Evolutionary conservation across 2,797 vertebrate species (phyloP), one percentile per base, ranked within the genome.

Genomic region (Phalloptychus januarius): DNA sequence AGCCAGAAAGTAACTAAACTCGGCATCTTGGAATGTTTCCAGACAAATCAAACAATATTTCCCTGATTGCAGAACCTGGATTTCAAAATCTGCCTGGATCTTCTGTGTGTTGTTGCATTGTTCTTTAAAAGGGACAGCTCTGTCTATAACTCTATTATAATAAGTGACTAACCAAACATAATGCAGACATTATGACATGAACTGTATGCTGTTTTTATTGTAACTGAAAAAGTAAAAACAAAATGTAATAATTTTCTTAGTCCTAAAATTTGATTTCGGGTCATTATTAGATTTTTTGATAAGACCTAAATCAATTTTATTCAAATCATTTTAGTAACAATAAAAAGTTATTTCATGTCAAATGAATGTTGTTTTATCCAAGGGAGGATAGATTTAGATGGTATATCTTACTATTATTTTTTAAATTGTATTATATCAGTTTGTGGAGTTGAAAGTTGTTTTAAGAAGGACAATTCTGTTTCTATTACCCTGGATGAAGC

Each of bases 1-100:
- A 73, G 25, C 11, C 23, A 78, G 10, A 75, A 83, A 61, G 69
- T 36, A 1, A 61, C 33, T 56, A 70, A 0, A 28, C 20, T 71
- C 38, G 2, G 28, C 4, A 67, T 3, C 5, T n/a, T 85, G 81
- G 83, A 84, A 69, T 0, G 5, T 69, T 77, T 83, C 78, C 79
- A 87, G 75, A 81, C 8, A 79, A 81, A 83, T 82, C 79, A 28
- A 71, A 78, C 69, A 36, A 83, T 71, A 63, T 65, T 50, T 50
- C 4, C 40, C 70, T 72, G 36, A 25, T 78, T 71, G n/a, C 20
- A 80, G 38, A 56, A 65, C n/a, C 33, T 71, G 56, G 72, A 78
- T 91, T 86, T 83, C 0, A 75, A 79, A 74, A 81, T 79, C 69
- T 33, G 52, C 42, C 36, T 54, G 33, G 2, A 4, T 31, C 6